Evolutionary conservation across 2,888 invertebrate genomes (phyloP).

Genomic region (Fissipunctia ypsillon): DNA sequence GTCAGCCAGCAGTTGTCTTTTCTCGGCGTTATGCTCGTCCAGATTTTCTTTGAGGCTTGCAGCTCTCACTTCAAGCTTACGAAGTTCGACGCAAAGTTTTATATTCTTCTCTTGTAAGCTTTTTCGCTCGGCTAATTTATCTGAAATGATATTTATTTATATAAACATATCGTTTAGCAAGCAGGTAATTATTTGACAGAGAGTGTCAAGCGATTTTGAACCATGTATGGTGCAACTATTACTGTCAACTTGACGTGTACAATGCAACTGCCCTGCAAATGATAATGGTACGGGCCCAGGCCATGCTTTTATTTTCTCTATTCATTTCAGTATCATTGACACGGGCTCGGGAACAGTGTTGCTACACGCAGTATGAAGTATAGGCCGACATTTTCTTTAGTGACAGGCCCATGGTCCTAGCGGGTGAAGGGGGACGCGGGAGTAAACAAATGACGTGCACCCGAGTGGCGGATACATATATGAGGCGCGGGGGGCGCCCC

Average conservation of each 20-base stretch:
- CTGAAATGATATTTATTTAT: conserved; percentile 70
- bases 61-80: conserved; percentile 86
- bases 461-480: too few relatives aligned
- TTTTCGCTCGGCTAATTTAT: conserved; percentile 85
- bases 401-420: too few relatives aligned
- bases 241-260: neutral
- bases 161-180: neutral
- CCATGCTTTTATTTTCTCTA: neutral
- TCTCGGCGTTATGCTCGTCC: conserved; percentile 87
- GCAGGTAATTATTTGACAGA: neutral
- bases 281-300: neutral
- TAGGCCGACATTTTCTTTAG: neutral
- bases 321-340: neutral
- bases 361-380: neutral
- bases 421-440: too few relatives aligned
- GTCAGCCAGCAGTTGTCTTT: conserved; percentile 85
- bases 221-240: neutral
- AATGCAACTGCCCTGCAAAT: neutral
- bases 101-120: conserved; percentile 87
- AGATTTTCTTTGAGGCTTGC: conserved; percentile 85
- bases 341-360: neutral
- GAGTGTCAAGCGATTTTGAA: neutral
- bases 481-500: too few relatives aligned
- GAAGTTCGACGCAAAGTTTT: conserved; percentile 84
- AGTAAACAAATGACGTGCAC: too few relatives aligned